Base-by-base conservation (phyloP, 2,888 invertebrate species). In the Brachynemurus nebulosus region DNA sequence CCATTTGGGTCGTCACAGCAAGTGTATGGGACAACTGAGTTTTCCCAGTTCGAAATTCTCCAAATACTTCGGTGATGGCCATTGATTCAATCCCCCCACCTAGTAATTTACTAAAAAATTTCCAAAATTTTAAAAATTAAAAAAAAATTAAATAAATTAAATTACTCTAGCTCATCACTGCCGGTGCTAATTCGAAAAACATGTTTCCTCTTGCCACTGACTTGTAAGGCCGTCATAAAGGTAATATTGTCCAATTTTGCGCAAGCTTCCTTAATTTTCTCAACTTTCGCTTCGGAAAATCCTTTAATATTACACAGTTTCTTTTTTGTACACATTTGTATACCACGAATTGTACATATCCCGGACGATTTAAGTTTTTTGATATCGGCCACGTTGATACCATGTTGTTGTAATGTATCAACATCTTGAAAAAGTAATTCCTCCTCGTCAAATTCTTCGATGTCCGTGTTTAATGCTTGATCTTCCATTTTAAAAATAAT, bases 51-150 rank as follows among this genome's bases (percentile, higher is more conserved):
- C 86, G 71, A 57, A 84, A 85, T 65, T 86, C 86, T 5, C 86
- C 86, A 61, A 86, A 86, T 6, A 77, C 83, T 67, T 86, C 86
- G 1, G 86, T 86, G 42, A 86, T 85, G 0, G 84, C 72, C 84
- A 85, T 86, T 5, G 85, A 85, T 63, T 86, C 86, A 42, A 86
- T 69, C 1, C 86, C 86, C 20, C 86, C 85, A 4, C 80, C 84
- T 37, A 86, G 59, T 19, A 86, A 64, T 59, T 80, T 80, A 57
- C 85, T 85, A 53, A 50, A 62, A 58, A 44, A 46, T 49, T 45
- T 42, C 30, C 44, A 37, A 42, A 40, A 19, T 18, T 40, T 5
- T 30, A 18, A 45, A 25, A 41, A 30, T 5, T 5, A 5, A n/a
- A 30, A 4, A 30, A 30, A 42, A 25, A 17, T 30, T 34, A 14